Evolutionary conservation across 2,797 vertebrate genomes (phyloP).

Genomic region (Chromobotia macracanthus): DNA sequence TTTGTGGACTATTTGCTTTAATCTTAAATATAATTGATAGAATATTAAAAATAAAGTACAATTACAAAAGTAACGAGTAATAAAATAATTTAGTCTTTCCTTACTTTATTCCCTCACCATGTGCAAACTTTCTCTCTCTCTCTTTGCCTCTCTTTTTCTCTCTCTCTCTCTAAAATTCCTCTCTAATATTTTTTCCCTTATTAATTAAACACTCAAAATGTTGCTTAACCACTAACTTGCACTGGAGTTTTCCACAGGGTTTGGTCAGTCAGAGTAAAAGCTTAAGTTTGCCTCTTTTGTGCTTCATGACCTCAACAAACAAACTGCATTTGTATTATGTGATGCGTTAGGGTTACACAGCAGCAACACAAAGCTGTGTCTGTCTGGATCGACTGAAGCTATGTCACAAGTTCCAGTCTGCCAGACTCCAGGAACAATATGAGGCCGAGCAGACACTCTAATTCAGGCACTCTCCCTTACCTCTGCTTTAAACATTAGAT

Average conservation of each 20-base stretch:
- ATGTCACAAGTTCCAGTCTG: slow-evolving; percentile 78
- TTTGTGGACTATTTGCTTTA: too few relatives aligned
- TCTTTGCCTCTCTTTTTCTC: too few relatives aligned
- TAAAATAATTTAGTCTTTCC: too few relatives aligned
- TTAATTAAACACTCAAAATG: background rate
- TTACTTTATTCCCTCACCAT: too few relatives aligned
- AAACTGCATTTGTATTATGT: slow-evolving; percentile 56
- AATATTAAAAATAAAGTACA: too few relatives aligned
- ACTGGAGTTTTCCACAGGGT: slow-evolving; percentile 9
- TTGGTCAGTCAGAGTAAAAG: slow-evolving; percentile 8
- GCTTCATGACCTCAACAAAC: slow-evolving; percentile 47
- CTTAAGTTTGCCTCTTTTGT: slow-evolving; percentile 25
- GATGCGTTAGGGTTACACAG: slow-evolving; percentile 71
- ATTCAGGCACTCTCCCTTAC: slow-evolving; percentile 68
- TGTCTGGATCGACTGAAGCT: slow-evolving; percentile 72
- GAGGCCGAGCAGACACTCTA: slow-evolving; percentile 71
- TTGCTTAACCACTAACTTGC: slow-evolving; percentile 29
- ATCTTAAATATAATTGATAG: too few relatives aligned
- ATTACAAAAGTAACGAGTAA: too few relatives aligned
- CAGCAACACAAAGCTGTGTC: slow-evolving; percentile 74
- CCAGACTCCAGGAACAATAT: slow-evolving; percentile 73
- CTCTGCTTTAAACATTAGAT: slow-evolving; percentile 73
- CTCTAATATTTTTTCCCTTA: background rate
- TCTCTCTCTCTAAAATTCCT: too few relatives aligned
- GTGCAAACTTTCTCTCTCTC: too few relatives aligned